Evolutionary conservation across 2,113 vertebrate genomes (phyloP).

Genomic region (Leptodactylus fuscus): DNA sequence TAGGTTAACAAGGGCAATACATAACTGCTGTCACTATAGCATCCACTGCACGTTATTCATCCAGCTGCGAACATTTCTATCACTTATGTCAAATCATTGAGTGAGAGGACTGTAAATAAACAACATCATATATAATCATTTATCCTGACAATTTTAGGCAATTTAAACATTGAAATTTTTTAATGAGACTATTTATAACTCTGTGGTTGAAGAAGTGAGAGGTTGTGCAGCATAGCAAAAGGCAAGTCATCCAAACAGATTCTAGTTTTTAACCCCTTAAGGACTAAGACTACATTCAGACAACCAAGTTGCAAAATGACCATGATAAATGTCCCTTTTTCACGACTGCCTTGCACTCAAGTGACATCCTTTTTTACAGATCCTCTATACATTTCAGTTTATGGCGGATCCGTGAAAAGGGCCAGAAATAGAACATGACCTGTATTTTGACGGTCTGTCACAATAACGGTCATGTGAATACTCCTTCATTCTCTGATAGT

Average conservation of each 20-base stretch:
- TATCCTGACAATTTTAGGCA: background rate
- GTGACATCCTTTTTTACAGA: too few relatives aligned
- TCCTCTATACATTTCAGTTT: too few relatives aligned
- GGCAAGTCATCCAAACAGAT: background rate
- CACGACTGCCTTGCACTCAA: too few relatives aligned
- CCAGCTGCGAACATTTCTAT: slow-evolving; percentile 10
- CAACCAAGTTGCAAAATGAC: too few relatives aligned
- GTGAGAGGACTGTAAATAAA: slow-evolving; percentile 7
- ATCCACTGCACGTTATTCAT: background rate
- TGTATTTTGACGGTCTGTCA: too few relatives aligned
- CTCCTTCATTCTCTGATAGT: too few relatives aligned
- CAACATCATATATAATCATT: background rate
- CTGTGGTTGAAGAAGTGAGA: background rate
- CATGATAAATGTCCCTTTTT: too few relatives aligned
- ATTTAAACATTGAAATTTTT: background rate
- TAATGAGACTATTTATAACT: background rate
- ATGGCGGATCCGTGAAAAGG: too few relatives aligned
- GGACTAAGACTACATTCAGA: too few relatives aligned
- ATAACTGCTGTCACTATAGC: background rate
- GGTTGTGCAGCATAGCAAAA: background rate
- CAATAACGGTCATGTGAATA: too few relatives aligned
- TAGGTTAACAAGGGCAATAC: slow-evolving; percentile 29
- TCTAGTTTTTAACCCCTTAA: background rate
- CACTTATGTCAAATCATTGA: background rate
- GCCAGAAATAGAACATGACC: too few relatives aligned